A percentile compares a stretch with the other conserved stretches of the same genome.
These are phyloP conservation scores for Porites lobata DNA, from an alignment of 92 coral and sea anemone genomes.

Conservation along the genomic window DNA sequence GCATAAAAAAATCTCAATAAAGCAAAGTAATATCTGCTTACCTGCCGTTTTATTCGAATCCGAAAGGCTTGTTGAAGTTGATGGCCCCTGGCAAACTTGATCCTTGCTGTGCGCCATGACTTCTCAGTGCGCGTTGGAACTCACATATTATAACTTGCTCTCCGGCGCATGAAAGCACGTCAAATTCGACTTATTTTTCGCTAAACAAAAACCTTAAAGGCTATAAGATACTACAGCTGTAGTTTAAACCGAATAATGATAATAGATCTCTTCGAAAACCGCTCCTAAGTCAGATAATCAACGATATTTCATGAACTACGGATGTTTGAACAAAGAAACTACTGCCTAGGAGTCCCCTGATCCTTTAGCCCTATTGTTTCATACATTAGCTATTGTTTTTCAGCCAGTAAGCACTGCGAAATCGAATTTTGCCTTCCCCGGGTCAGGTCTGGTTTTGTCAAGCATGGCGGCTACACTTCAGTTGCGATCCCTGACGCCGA, in stretches of 20 bases:
- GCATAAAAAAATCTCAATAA: not conserved
- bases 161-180: constrained; percentile 45
- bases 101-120: constrained; percentile 43
- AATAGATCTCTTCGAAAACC: constrained; percentile 37
- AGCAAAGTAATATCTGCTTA: constrained; percentile 41
- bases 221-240: constrained; percentile 31
- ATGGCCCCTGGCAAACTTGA: constrained; percentile 42
- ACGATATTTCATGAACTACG: constrained; percentile 24
- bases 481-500: constrained; percentile 1
- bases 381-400: constrained; percentile 38
- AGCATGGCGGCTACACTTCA: constrained; percentile 5
- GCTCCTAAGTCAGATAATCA: constrained; percentile 35
- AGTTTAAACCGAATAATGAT: constrained; percentile 40
- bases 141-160: constrained; percentile 39
- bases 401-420: constrained; percentile 44
- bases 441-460: constrained; percentile 24
- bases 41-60: constrained; percentile 41
- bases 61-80: constrained; percentile 42
- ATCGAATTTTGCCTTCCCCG: constrained; percentile 28
- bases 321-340: constrained; percentile 21
- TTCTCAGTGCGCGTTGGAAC: too few species aligned
- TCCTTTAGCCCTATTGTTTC: constrained; percentile 41
- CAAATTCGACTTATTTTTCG: constrained; percentile 9
- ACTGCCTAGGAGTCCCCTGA: constrained; percentile 31
- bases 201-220: constrained; percentile 10